Evolutionary conservation across 2,797 vertebrate genomes (phyloP).

Genomic region (Yasuhikotakia modesta): DNA sequence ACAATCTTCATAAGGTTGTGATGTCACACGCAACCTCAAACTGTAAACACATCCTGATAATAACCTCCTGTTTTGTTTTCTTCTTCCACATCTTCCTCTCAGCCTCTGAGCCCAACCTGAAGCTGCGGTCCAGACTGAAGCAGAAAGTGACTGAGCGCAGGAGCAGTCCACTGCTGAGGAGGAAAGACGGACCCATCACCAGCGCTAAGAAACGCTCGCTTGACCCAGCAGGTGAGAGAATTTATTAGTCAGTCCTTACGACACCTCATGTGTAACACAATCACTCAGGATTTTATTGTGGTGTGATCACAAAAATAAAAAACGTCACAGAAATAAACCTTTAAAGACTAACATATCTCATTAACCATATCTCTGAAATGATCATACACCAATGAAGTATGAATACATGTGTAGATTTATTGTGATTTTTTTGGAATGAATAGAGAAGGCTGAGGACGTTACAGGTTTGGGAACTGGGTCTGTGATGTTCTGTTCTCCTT

Average conservation of each 20-base stretch:
- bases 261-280: too few species aligned
- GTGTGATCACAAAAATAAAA: too few species aligned
- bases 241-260: too few species aligned
- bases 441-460: too few species aligned
- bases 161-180: constrained; percentile 91
- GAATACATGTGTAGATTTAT: too few species aligned
- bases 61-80: not conserved
- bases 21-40: not conserved
- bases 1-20: constrained; percentile 10
- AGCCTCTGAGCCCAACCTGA: constrained; percentile 98
- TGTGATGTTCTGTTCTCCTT: constrained; percentile 49
- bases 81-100: not conserved
- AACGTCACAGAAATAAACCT: not conserved
- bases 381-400: too few species aligned
- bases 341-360: too few species aligned
- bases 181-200: constrained; percentile 87
- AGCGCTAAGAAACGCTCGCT: constrained; percentile 91
- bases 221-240: constrained; percentile 84
- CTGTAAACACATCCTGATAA: not conserved
- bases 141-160: constrained; percentile 96
- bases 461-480: too few species aligned
- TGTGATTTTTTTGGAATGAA: too few species aligned
- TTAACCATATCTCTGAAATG: too few species aligned
- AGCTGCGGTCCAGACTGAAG: constrained; percentile 92
- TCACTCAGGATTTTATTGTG: too few species aligned